Evolutionary conservation across 1,140 invertebrate species (phyloP), one percentile per base, ranked within the genome.

Genomic region (Diorhabda carinulata): DNA sequence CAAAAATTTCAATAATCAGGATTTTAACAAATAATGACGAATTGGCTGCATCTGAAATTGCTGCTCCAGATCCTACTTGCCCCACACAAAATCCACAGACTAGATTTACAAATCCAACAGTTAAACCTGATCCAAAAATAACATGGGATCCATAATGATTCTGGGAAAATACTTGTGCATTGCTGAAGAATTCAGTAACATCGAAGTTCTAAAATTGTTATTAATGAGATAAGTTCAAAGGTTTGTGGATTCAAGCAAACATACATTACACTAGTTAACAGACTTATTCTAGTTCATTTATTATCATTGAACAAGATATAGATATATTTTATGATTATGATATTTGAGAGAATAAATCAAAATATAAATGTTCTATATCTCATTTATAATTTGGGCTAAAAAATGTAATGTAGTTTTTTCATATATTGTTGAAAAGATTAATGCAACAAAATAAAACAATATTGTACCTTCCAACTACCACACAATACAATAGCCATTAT

Each of bases 1-100:
- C 94, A 81, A 97, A 97, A 80, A 97, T 97, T 84, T 97, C 94
- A 59, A 97, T 88, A 78, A 97, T 95, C 10, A 97, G 85, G 79
- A 97, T 93, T 82, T 95, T 95, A 3, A 97, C 93, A 80, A 97
- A 97, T n/a, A 96, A 85, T 5, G 88, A 84, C 3, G 91, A 85
- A 83, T 96, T 94, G 4, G 93, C 92, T 68, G 94, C 94, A 85
- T 97, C 94, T 57, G 94, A 89, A 43, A 96, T 83, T 10, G 94
- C 94, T 60, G 94, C 94, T 68, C 93, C 93, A 68, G 92, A 95
- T 9, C 89, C 94, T 67, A 96, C 93, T 74, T 95, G 89, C 45
- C 94, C 94, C 57, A 96, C 94, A 76, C 91, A 89, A 61, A 96
- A 86, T 43, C 94, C 94, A 82, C 94, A 96, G 65, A 94, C 90